Percentiles rank a stretch among this genome's conserved stretches.
Conservation (phyloP, 2,888 invertebrate genomes). For the Callimorpha dominula region DNA sequence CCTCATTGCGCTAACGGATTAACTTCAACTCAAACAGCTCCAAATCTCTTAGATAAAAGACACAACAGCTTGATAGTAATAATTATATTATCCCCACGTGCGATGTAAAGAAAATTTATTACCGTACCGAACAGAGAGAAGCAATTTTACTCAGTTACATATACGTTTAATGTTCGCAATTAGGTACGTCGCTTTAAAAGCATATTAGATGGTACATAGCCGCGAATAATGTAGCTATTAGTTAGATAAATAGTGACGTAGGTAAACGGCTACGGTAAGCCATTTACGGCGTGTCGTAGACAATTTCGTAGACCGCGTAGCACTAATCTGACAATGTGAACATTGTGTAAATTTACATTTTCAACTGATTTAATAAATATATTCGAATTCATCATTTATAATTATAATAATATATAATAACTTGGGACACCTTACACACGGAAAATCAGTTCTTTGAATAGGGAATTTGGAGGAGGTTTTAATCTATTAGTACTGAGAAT, state of each 20-base stretch:
- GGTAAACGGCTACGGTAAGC: constrained; percentile 38
- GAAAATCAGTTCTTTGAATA: too few species aligned
- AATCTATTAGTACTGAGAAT: background rate
- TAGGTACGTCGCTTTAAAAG: constrained; percentile 47
- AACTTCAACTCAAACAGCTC: background rate
- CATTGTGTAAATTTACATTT: background rate
- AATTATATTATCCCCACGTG: constrained; percentile 22
- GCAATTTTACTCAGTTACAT: constrained; percentile 33
- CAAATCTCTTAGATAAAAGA: constrained; percentile 6
- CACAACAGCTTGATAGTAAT: constrained; percentile 8
- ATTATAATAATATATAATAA: too few species aligned
- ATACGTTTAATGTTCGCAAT: constrained; percentile 42
- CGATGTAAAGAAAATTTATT: constrained; percentile 29
- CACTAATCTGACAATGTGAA: constrained; percentile 32
- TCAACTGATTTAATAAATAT: too few species aligned
- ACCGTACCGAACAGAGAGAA: constrained; percentile 16
- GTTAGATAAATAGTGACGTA: constrained; percentile 48
- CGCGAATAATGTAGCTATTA: constrained; percentile 52
- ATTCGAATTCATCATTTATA: too few species aligned
- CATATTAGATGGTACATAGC: constrained; percentile 46
- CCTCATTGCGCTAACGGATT: background rate
- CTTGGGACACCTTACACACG: too few species aligned
- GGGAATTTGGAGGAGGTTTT: too few species aligned
- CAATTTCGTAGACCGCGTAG: constrained; percentile 42
- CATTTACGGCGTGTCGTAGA: constrained; percentile 43